Percentiles rank a stretch among this genome's conserved stretches.
Conservation (phyloP, 2,797 vertebrate species). For the Dermochelys coriacea region DNA sequence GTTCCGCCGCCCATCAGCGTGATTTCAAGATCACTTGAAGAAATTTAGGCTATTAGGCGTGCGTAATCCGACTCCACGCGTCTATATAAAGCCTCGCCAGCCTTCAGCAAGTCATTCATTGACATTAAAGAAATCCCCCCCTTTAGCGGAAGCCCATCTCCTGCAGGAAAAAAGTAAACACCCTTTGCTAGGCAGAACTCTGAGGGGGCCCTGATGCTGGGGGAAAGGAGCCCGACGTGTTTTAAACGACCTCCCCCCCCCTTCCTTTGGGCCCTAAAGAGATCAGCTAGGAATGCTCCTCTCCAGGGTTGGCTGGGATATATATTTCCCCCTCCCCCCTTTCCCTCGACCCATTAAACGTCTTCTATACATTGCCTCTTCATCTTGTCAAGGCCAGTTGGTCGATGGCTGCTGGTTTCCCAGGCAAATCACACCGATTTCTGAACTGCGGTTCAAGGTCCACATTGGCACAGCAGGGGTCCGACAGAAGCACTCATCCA, state of each 20-base stretch:
- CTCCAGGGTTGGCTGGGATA: not conserved
- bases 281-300: not conserved
- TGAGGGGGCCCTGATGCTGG: not conserved
- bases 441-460: conserved; percentile 89
- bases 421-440: conserved; percentile 92
- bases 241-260: not conserved
- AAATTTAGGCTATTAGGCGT: conserved; percentile 70
- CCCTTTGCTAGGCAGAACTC: not conserved
- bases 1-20: conserved; percentile 67
- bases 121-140: conserved; percentile 38
- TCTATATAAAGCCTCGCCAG: conserved; percentile 51
- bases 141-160: conserved; percentile 10
- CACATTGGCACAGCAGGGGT: conserved; percentile 88
- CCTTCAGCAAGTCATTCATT: conserved; percentile 52
- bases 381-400: conserved; percentile 78
- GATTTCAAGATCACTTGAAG: conserved; percentile 68
- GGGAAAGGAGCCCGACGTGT: not conserved
- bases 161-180: not conserved
- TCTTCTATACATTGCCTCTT: conserved; percentile 67
- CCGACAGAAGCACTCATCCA: conserved; percentile 83
- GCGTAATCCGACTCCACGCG: conserved; percentile 65
- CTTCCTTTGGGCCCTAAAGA: conserved; percentile 1
- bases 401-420: conserved; percentile 82
- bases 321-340: not conserved
- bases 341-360: conserved; percentile 68